These are phyloP conservation scores for Holotrichia oblita DNA, from an alignment of 1,140 invertebrate genomes.

Conservation along the genomic window DNA sequence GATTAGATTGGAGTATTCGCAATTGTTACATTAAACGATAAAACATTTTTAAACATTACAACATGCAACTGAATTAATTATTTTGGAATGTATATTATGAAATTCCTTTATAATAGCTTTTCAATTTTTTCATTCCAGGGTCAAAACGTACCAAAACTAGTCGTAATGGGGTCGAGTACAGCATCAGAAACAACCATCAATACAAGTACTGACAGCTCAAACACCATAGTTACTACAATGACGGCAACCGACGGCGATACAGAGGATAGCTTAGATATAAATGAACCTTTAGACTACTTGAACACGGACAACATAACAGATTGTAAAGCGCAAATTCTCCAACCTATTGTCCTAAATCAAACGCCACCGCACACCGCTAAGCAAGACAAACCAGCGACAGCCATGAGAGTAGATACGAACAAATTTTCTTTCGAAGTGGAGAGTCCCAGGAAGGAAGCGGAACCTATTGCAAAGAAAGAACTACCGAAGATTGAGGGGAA, in stretches of 20 bases:
- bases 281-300: conserved; percentile 57
- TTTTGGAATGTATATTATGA: not conserved
- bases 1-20: no score
- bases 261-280: conserved; percentile 76
- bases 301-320: conserved; percentile 55
- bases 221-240: conserved; percentile 81
- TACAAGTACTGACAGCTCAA: conserved; percentile 84
- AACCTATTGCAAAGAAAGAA: conserved; percentile 43
- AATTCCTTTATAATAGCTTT: conserved; percentile 6
- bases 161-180: conserved; percentile 81
- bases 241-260: conserved; percentile 78
- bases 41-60: no score
- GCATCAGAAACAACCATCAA: conserved; percentile 81
- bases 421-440: conserved; percentile 65
- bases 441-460: conserved; percentile 40
- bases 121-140: conserved; percentile 49
- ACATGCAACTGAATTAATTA: not conserved
- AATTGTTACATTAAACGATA: no score
- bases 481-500: conserved; percentile 43
- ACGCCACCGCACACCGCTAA: conserved; percentile 54
- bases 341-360: conserved; percentile 53
- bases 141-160: conserved; percentile 69
- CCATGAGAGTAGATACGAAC: conserved; percentile 62
- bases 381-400: conserved; percentile 64
- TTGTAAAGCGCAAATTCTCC: conserved; percentile 53